A percentile compares a stretch with the other conserved stretches of the same genome.
phyloP scores from a whole-genome alignment of 2,113 vertebrate species.

The Pseudopodoces humilis region DNA sequence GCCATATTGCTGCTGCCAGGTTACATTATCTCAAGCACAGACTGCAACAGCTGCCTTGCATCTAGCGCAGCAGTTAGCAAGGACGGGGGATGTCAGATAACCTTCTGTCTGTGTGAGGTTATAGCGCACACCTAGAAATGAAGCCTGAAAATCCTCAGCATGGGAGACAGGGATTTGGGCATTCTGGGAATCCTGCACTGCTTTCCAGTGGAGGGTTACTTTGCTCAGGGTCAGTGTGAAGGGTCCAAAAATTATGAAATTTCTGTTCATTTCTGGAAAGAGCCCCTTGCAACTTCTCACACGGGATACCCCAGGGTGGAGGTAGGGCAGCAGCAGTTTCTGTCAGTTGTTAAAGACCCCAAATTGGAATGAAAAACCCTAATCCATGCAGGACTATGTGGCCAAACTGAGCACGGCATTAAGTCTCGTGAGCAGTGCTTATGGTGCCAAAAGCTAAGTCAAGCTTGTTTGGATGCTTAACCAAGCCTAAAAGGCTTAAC shows the following conservation, averaged over 20 bases:
- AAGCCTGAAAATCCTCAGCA: not conserved
- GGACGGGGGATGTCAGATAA: not conserved
- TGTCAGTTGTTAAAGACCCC: not conserved
- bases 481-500: not conserved
- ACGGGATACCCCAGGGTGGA: not conserved
- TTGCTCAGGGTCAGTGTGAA: not conserved
- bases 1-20: slow-evolving; percentile 13
- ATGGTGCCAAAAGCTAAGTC: not conserved
- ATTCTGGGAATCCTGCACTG: not conserved
- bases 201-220: not conserved
- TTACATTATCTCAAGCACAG: not conserved
- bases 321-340: not conserved
- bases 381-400: not conserved
- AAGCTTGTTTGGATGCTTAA: not conserved
- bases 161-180: not conserved
- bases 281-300: not conserved
- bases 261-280: not conserved
- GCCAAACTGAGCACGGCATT: not conserved
- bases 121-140: not conserved
- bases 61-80: not conserved
- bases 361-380: not conserved
- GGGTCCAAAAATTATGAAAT: not conserved
- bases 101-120: not conserved
- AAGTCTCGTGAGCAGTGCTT: not conserved
- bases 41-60: not conserved